Base-by-base conservation (phyloP, 37 sponge, comb jelly and placozoan genomes). In the Haliclona indistincta region DNA sequence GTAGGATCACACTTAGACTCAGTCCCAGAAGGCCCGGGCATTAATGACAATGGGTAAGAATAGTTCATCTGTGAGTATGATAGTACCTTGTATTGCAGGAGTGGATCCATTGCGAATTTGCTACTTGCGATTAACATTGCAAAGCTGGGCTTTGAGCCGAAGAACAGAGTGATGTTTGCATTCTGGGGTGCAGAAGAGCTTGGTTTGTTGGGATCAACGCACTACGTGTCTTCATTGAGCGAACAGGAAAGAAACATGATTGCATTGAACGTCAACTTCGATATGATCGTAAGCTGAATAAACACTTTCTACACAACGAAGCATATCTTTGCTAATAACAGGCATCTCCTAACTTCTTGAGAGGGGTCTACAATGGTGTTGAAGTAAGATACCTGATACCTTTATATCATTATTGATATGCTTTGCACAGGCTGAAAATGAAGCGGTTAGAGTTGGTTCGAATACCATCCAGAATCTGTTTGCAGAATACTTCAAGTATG, bases 111-210 rank as follows among this genome's bases (percentile, higher is more conserved):
- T 2, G 77, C 85, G 8, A 93, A 93, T 56, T 65, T 93, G 51
- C 81, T 85, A 47, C 58, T 93, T 22, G 94, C 94, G 29, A 66
- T 82, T 43, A 66, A 73, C 28, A 4, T 82, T 30, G 40, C 43
- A 29, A 66, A 42, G 35, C 49, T 23, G 0, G 43, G 47, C 11
- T 26, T 62, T 17, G 30, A 66, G 0, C 84, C 80, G 33, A 43
- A 36, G 37, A 88, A 88, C 37, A 68, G 83, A 63, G 84, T 82
- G 1, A 41, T 78, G 6, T 93, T 93, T 73, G 94, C 94, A 26
- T 93, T 79, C 43, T 93, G 94, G 94, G 89, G 86, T 33, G 94
- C 89, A 26, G 94, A 93, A 71, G 94, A 93, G 58, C 42, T 84
- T 22, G 94, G 94, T 10, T 70, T 93, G 51, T 44, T 84, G 26